Base-by-base conservation (phyloP, 2,888 invertebrate genomes). In the Dioctria linearis region DNA sequence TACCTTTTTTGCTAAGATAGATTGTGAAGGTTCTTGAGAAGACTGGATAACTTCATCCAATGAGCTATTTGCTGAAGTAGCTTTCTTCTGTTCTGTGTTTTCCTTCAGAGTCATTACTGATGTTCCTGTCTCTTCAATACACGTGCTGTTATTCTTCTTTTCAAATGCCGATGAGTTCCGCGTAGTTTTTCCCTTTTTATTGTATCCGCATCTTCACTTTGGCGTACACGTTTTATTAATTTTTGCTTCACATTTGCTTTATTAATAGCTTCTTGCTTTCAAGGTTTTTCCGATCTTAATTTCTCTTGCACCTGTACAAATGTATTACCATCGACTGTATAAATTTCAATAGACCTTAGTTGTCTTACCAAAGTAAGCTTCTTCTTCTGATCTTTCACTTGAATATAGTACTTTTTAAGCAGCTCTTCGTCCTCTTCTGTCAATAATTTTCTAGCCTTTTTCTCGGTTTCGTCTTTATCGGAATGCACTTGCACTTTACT, bases 311-410 rank as follows among this genome's bases (percentile, higher is more conserved):
- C 59, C 25, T 46, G 4, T 5, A 76, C 43, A 8, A 82, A 49
- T 0, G 81, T 67, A 11, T 82, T 82, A 13, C 83, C 83, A 40
- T 83, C 83, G 4, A 81, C 75, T 4, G 83, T 83, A 69, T 83
- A 81, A 66, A 83, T 83, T 73, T 81, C 79, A 3, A 83, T 80
- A 40, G 54, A 4, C 46, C 79, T 83, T 3, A 83, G 57, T 25
- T 83, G 57, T 40, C 67, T 80, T 3, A 83, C 25, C 43, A 83
- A 42, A n/a, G 6, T 46, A 4, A 8, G 13, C 42, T 66, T 80
- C 42, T 80, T 79, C 11, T 82, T 79, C 42, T 80, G 61, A 66
- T 81, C 81, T 25, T 80, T 66, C 5, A 82, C 59, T 9, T 82
- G 11, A 51, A 83, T 78, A 61, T 82, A 81, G 37, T 78, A 65